Evolutionary conservation across 2,797 vertebrate genomes (phyloP).

Genomic region (Limosa lapponica): DNA sequence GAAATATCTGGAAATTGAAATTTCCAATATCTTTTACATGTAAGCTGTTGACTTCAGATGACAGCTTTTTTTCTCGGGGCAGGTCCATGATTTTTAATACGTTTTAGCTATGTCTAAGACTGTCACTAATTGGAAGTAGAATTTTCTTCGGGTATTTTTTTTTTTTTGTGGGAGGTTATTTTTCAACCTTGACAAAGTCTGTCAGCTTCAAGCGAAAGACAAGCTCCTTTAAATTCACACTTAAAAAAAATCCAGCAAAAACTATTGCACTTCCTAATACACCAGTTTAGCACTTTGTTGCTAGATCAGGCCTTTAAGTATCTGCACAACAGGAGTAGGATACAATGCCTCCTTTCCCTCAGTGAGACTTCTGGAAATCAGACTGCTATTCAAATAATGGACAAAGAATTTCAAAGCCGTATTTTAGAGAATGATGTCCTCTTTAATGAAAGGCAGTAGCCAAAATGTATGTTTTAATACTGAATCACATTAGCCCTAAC

Average conservation of each 20-base stretch:
- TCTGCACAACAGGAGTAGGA: not conserved
- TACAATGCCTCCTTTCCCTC: not conserved
- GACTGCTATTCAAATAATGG: not conserved
- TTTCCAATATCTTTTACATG: not conserved
- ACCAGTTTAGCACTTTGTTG: accelerated
- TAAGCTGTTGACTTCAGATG: not conserved
- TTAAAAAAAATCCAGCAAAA: not conserved
- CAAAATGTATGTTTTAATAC: not conserved
- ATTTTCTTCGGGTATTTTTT: not conserved
- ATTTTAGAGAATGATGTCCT: not conserved
- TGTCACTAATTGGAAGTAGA: not conserved
- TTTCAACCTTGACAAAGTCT: not conserved
- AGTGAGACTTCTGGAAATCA: not conserved
- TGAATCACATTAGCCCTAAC: not conserved
- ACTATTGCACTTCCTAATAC: not conserved
- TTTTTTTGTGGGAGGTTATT: not conserved
- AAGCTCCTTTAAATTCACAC: not conserved
- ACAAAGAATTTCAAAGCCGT: not conserved
- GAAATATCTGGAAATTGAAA: not conserved
- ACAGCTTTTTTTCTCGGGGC: not conserved
- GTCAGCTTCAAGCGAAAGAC: not conserved
- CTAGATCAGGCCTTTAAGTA: not conserved
- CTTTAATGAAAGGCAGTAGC: not conserved
- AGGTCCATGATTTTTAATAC: not conserved
- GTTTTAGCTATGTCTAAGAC: not conserved